Evolutionary conservation across 2,797 vertebrate species (phyloP).

Genomic region (Cirrhinus molitorella): DNA sequence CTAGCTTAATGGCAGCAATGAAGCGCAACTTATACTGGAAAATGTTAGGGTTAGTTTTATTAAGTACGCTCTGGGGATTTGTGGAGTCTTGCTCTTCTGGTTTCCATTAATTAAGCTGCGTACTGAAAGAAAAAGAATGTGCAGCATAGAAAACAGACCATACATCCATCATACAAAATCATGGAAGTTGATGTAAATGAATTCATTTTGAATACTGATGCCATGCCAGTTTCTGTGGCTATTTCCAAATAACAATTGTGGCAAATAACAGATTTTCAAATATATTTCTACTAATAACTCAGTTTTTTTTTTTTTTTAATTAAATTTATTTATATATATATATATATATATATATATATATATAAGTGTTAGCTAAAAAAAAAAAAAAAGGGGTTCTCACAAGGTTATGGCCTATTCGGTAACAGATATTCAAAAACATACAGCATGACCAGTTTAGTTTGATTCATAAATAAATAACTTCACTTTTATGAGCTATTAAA

Average conservation of each 20-base stretch:
- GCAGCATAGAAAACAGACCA: not conserved
- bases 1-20: conserved; percentile 54
- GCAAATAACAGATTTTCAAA: too few species aligned
- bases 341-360: too few species aligned
- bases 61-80: conserved; percentile 8
- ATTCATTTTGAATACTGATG: not conserved
- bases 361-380: too few species aligned
- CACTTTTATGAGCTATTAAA: too few species aligned
- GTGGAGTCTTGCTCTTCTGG: conserved; percentile 39
- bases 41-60: conserved; percentile 35
- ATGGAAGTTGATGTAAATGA: not conserved
- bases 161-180: not conserved
- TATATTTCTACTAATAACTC: too few species aligned
- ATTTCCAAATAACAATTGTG: not conserved
- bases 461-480: not conserved
- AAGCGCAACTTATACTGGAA: conserved; percentile 60
- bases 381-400: too few species aligned
- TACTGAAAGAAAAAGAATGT: conserved; percentile 40
- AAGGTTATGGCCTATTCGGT: too few species aligned
- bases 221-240: too few species aligned
- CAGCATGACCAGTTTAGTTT: not conserved
- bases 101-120: conserved; percentile 57
- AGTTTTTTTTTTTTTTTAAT: too few species aligned
- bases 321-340: too few species aligned
- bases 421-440: not conserved